Base-by-base conservation (phyloP, 2,113 vertebrate genomes). In the Nycticebus coucang region DNA sequence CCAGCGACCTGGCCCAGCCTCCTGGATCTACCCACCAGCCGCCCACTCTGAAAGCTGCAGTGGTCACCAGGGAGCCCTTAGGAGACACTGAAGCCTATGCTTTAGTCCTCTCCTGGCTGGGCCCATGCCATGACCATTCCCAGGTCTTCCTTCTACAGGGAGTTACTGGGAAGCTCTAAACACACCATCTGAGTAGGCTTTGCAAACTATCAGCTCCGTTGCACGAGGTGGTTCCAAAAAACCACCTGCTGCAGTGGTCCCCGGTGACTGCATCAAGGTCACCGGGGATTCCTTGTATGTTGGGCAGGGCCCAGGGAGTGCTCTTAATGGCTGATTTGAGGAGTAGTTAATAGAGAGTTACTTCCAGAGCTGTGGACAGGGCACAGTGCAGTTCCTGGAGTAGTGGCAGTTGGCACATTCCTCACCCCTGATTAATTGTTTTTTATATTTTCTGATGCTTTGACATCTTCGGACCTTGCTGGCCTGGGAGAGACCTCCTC, bases 401-500 rank as follows among this genome's bases (percentile, higher is more conserved):
- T 59, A 53, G 75, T 21, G 35, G n/a, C 21, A 26, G 30, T 7
- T 14, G 81, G 57, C 17, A n/a, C 41, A 41, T 30, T 33, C 45
- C 69, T 60, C 24, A 33, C 50, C 30, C 55, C 53, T 19, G 45
- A 26, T 30, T 78, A 84, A 55, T 50, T 35, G 50, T 28, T 10
- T 90, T 90, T 85, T n/a, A 74, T 45, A 24, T 66, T 91, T 81
- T 64, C 62, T 37, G 53, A 90, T 41, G 80, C 33, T 45, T 41
- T 64, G 35, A 86, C 24, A 59, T 74, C 87, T 72, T 21, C 24
- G 80, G 7, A 75, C 19, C 33, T 41, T 68, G 45, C 37, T 87
- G 68, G 68, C 37, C 45, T 37, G 37, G 59, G 50, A 53, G 50
- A 68, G 59, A 80, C 57, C 45, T 50, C 50, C 41, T 28, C 11